Evolutionary conservation across 30 jellyfish, hydroid and myxozoan species (phyloP), one percentile per base, ranked within the genome.

Genomic region (Morbakka virulenta): DNA sequence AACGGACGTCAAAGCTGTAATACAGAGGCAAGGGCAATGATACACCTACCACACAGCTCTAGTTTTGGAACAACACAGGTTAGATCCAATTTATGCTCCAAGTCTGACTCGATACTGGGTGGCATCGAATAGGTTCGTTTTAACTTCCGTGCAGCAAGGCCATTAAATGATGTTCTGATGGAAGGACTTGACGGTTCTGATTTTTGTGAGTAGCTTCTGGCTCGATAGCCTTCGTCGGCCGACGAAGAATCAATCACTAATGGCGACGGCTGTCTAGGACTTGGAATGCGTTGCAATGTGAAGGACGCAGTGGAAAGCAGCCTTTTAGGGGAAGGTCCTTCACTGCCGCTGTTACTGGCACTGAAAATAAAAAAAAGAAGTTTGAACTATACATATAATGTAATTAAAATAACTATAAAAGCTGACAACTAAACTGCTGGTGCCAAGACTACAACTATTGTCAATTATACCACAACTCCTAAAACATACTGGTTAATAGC

Each of bases 181-280:
- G 82, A 53, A n/a, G 96, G 96, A 25, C 93, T 85, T 20, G 32
- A 76, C 25, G 98, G 98, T 64, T 81, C 96, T 17, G 98, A 80
- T 3, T 35, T 31, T 22, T 28, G 67, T 1, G 68, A n/a, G n/a
- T n/a, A n/a, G n/a, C n/a, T n/a, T n/a, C n/a, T n/a, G n/a, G n/a
- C 72, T 22, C 51, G 29, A 49, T 22, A 21, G 9, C 69, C 87
- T 20, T 72, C 90, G 25, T 23, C 4, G 47, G 76, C 32, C 27
- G 72, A 62, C 27, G 93, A 67, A 23, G 95, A 32, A 70, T 82
- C 98, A 32, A 92, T 67, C 51, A 92, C 98, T 32, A 92, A 74
- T 9, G 98, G 98, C 24, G 98, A 92, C 4, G 98, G 98, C 29
- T 92, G 96, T 11, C 92, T 93, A 4, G 98, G 98, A 35, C 98